Evolutionary conservation across 1,140 invertebrate genomes (phyloP).

Genomic region (Drosophila trapezifrons): DNA sequence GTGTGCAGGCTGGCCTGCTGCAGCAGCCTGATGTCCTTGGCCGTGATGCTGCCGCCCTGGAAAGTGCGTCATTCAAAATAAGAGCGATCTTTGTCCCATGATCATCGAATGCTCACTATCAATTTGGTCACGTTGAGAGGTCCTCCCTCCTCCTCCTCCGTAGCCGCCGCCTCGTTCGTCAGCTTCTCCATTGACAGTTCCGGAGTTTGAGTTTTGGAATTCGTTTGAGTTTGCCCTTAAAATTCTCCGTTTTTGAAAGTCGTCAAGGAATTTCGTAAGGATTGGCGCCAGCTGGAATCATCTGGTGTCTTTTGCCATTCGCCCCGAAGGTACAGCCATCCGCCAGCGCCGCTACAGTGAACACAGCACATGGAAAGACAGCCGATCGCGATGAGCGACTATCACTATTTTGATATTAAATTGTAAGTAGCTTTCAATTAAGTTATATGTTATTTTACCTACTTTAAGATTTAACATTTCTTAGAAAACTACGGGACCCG

Average conservation of each 20-base stretch:
- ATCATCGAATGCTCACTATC: constrained; percentile 41
- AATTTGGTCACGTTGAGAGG: constrained; percentile 66
- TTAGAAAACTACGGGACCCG: constrained; percentile 85
- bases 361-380: not conserved
- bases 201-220: constrained; percentile 13
- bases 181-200: constrained; percentile 56
- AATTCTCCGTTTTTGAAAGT: constrained; percentile 38
- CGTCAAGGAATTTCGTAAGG: constrained; percentile 21
- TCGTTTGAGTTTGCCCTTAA: constrained; percentile 20
- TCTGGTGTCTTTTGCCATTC: constrained; percentile 3
- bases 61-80: not conserved
- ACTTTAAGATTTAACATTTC: not conserved
- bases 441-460: too few species aligned
- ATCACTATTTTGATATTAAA: constrained; percentile 63
- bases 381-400: constrained; percentile 32
- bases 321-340: not conserved
- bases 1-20: constrained; percentile 97
- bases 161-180: constrained; percentile 16
- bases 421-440: constrained; percentile 40
- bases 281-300: constrained; percentile 12
- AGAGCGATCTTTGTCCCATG: not conserved
- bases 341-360: not conserved
- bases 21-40: constrained; percentile 96
- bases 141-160: constrained; percentile 68
- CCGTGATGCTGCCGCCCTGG: constrained; percentile 91